A percentile compares a stretch with the other conserved stretches of the same genome.
These are phyloP conservation scores for Ellobium chinense DNA, from an alignment of 2,888 invertebrate species.

Conservation along the genomic window DNA sequence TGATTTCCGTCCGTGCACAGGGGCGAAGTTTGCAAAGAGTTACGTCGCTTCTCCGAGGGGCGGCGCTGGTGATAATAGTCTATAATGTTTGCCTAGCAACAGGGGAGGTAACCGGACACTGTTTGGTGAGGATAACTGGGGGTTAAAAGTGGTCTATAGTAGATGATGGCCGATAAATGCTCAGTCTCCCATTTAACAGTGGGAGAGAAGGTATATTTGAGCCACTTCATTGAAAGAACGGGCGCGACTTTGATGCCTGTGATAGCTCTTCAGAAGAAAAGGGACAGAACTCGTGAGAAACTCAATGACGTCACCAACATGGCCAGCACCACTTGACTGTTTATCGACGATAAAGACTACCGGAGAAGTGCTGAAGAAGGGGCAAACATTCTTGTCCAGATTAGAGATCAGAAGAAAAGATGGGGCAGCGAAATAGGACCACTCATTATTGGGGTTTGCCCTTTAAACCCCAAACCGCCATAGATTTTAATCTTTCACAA, in stretches of 20 bases:
- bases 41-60: not conserved
- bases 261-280: not conserved
- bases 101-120: not conserved
- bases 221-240: not conserved
- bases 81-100: not conserved
- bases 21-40: not conserved
- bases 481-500: too few species aligned
- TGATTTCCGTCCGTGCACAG: not conserved
- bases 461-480: too few species aligned
- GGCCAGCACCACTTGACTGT: too few species aligned
- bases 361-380: not conserved
- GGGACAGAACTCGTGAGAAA: not conserved
- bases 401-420: not conserved
- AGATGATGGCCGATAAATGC: not conserved
- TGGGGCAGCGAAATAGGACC: too few species aligned
- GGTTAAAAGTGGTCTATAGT: not conserved
- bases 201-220: not conserved
- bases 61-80: not conserved
- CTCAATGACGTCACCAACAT: not conserved
- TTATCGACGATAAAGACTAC: not conserved
- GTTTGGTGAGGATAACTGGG: not conserved
- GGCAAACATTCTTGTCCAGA: not conserved
- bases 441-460: too few species aligned
- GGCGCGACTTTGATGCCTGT: not conserved
- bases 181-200: not conserved